A percentile compares a stretch with the other conserved stretches of the same genome.
Evolutionary conservation across 2,113 vertebrate genomes (phyloP).

Genomic region (Sinocyclocheilus rhinocerous): DNA sequence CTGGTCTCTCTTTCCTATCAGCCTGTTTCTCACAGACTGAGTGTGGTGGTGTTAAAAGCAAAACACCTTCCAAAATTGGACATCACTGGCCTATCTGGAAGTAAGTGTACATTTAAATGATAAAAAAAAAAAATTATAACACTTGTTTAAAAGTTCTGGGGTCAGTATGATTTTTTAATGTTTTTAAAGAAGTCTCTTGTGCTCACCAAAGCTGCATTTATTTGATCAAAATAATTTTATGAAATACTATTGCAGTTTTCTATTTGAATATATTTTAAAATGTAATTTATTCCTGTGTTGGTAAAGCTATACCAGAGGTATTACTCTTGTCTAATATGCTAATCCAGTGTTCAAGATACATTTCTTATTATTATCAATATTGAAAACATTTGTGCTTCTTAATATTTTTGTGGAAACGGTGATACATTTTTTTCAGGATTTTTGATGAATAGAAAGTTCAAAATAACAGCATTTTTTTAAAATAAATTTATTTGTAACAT

Average conservation of each 20-base stretch:
- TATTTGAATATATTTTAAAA: neutral
- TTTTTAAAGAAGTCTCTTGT: neutral
- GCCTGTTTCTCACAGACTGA: slow-evolving; percentile 93
- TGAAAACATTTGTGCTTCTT: neutral
- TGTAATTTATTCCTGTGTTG: neutral
- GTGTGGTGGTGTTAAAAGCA: slow-evolving; percentile 95
- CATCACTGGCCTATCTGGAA: slow-evolving; percentile 95
- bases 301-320: neutral
- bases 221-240: neutral
- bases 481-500: neutral
- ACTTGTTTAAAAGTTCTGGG: neutral
- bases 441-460: neutral
- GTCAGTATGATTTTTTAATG: neutral
- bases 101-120: slow-evolving; percentile 79
- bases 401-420: neutral
- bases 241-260: neutral
- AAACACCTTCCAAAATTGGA: slow-evolving; percentile 96
- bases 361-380: neutral
- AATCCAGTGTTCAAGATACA: neutral
- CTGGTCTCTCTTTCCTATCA: slow-evolving; percentile 95
- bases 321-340: neutral
- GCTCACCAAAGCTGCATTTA: neutral
- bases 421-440: neutral
- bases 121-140: too few relatives aligned
- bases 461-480: neutral